These are phyloP conservation scores for Portevinia maculata DNA, from an alignment of 2,888 invertebrate genomes.

Conservation along the genomic window DNA sequence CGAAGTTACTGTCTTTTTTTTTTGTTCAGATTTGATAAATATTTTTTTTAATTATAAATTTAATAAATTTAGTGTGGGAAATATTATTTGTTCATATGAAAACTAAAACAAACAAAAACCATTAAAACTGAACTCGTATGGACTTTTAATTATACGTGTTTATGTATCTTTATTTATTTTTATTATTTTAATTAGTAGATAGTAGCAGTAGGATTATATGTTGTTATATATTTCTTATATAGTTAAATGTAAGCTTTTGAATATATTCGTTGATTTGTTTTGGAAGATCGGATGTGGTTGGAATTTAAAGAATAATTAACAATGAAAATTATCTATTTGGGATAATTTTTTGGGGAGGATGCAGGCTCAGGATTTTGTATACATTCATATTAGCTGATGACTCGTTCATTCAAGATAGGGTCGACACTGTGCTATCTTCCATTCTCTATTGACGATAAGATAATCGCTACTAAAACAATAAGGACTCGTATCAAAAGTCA, in stretches of 20 bases:
- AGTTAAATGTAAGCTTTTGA: slow-evolving; percentile 46
- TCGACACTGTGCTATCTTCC: no score
- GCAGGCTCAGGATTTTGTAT: no score
- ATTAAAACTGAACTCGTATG: slow-evolving; percentile 72
- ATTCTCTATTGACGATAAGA: no score
- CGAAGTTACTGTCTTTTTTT: slow-evolving; percentile 16
- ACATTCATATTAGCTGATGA: no score
- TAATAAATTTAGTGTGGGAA: slow-evolving; percentile 18
- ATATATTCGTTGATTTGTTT: background rate
- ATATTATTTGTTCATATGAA: slow-evolving; percentile 26
- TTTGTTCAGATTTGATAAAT: slow-evolving; percentile 49
- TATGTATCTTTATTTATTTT: slow-evolving; percentile 23
- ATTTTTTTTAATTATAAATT: slow-evolving; percentile 14
- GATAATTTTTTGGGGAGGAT: no score
- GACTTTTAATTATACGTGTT: slow-evolving; percentile 60
- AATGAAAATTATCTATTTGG: no score
- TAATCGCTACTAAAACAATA: no score
- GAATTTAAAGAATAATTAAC: no score
- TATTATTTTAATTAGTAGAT: slow-evolving; percentile 38
- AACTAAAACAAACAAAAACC: slow-evolving; percentile 53
- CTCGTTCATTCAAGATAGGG: no score
- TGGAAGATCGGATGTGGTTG: background rate
- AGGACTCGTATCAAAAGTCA: no score
- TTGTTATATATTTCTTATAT: slow-evolving; percentile 10
- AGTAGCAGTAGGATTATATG: slow-evolving; percentile 39